Base-by-base conservation (phyloP, 23 tunicate species). In the Botrylloides violaceus region DNA sequence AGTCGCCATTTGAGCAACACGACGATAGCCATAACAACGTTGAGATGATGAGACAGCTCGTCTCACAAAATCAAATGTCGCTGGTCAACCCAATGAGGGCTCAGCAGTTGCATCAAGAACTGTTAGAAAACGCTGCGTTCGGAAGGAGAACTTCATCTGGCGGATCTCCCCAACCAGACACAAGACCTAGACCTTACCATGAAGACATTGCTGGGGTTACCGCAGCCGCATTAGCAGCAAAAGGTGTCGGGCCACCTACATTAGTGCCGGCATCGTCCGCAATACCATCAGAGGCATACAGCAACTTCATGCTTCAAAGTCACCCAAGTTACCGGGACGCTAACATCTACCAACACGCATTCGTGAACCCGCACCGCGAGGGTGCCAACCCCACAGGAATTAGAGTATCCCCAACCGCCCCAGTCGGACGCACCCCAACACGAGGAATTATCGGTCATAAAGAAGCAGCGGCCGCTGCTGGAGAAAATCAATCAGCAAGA, bases 181-280 rank as follows among this genome's bases (percentile, higher is more conserved):
- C 9, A 43, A 3, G 26, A 37, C 22, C 21, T 68, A 32, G 37
- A 15, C 30, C 58, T 1, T 25, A 35, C 57, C 32, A 68, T 20
- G 37, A 22, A 22, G 28, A 2, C 20, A 43, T 23, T 23, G 21
- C 70, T 23, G 70, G 70, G 1, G 70, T 64, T 29, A 64, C 92
- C 9, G 58, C 73, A 1, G 84, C 75, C 2, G 81, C 84, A 4
- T 79, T 78, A 75, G 92, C 83, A 47, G 84, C 84, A 3, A 61
- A 38, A 28, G 76, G 84, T 33, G 68, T 76, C 59, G 86, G 76
- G 2, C 86, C 80, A 1, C 95, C 95, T 19, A 80, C 86, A 0
- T 70, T 87, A 70, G 70, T 87, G 3, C 86, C 86, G 18, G 27
- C 82, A 32, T 24, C 25, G 43, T 68, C 74, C 6, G 58, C 74